Evolutionary conservation across 2,113 vertebrate species (phyloP).

Genomic region (Micromys minutus): DNA sequence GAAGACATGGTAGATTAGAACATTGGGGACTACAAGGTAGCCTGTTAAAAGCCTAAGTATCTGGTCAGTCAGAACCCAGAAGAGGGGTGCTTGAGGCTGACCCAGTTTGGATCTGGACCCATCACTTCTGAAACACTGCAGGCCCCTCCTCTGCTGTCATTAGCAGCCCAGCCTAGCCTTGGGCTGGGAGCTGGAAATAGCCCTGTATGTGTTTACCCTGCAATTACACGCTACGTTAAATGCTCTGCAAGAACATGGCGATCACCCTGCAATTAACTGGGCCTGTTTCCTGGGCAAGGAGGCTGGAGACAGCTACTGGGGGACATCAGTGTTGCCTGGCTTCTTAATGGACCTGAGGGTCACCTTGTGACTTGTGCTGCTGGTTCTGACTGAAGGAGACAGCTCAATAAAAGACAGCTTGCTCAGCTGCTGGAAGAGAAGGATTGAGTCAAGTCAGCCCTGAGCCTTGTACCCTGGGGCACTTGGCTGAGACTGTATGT

Average conservation of each 20-base stretch:
- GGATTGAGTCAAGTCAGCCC: neutral
- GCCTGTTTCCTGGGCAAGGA: conserved; percentile 77
- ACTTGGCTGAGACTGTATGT: neutral
- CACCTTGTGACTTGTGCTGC: conserved; percentile 66
- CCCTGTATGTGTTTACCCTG: conserved; percentile 82
- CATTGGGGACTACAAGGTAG: neutral
- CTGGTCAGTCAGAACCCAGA: neutral
- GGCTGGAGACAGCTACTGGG: conserved; percentile 65
- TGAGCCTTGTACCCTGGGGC: neutral
- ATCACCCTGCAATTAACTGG: conserved; percentile 82
- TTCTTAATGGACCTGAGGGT: conserved; percentile 73
- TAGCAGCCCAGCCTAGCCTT: conserved; percentile 60
- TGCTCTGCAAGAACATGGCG: conserved; percentile 77
- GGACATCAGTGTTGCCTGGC: conserved; percentile 60
- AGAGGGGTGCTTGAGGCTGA: conserved; percentile 49
- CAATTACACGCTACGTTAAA: conserved; percentile 84
- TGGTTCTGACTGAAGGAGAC: neutral
- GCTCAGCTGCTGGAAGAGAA: neutral
- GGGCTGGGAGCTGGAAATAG: conserved; percentile 80
- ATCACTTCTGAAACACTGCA: conserved; percentile 50
- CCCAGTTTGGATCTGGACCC: conserved; percentile 60
- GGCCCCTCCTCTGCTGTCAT: conserved; percentile 61
- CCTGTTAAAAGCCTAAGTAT: neutral
- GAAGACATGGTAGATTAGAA: neutral
- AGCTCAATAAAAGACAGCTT: no score